Evolutionary conservation across 2,888 invertebrate species (phyloP).

Genomic region (Orchestes rusci): DNA sequence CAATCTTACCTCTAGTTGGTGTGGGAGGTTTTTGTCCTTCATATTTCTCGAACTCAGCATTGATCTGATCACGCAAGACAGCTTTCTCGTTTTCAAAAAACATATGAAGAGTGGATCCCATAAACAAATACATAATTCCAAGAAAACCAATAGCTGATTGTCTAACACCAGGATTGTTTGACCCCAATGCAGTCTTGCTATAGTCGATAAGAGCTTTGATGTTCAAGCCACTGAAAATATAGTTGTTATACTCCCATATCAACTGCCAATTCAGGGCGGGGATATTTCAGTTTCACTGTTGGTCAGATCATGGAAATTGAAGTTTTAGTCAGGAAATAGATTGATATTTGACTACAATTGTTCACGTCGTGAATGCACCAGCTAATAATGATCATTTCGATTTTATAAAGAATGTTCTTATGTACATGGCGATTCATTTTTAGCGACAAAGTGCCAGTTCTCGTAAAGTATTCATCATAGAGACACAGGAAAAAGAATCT

Average conservation of each 20-base stretch:
- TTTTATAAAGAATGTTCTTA: no score
- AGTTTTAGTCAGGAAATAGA: background rate
- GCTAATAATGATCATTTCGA: no score
- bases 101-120: constrained; percentile 66
- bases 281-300: background rate
- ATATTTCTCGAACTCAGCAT: constrained; percentile 77
- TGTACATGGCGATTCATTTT: no score
- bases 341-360: no score
- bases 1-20: constrained; percentile 55
- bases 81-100: constrained; percentile 86
- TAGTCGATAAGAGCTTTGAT: constrained; percentile 67
- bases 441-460: no score
- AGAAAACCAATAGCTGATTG: constrained; percentile 67
- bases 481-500: no score
- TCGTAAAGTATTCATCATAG: no score
- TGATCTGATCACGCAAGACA: constrained; percentile 74
- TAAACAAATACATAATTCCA: constrained; percentile 73
- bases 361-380: no score
- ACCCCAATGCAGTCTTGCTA: constrained; percentile 75
- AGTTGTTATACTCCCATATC: background rate
- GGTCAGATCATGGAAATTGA: background rate
- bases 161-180: constrained; percentile 79
- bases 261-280: no score
- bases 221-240: constrained; percentile 49
- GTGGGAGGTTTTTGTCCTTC: constrained; percentile 67